phyloP scores from a whole-genome alignment of 2,888 invertebrate species.

The Latrodectus elegans region DNA sequence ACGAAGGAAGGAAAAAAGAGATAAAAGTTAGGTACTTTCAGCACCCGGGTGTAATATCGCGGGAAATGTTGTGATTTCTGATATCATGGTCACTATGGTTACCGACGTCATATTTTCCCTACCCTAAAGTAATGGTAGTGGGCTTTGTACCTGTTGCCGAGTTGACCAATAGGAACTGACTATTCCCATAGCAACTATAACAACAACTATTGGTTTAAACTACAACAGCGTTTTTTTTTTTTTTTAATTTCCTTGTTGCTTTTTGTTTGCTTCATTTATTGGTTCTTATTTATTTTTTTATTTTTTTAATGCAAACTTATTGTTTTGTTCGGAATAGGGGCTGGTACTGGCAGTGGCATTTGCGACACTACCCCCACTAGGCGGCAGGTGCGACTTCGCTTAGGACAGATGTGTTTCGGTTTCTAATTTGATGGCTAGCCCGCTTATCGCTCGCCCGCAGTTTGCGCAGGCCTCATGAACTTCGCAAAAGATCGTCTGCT shows the following conservation, averaged over 20 bases:
- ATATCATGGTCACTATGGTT: conserved; percentile 41
- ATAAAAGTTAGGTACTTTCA: conserved; percentile 28
- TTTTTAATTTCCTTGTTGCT: conserved; percentile 65
- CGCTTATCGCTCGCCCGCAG: conserved; percentile 24
- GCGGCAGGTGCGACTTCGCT: conserved; percentile 45
- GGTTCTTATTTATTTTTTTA: conserved; percentile 63
- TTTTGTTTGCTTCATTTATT: conserved; percentile 60
- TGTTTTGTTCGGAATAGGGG: conserved; percentile 62
- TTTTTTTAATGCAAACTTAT: conserved; percentile 37
- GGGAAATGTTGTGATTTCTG: conserved; percentile 63
- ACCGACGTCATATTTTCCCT: conserved; percentile 58
- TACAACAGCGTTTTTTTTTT: conserved; percentile 57
- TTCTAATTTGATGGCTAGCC: conserved; percentile 15
- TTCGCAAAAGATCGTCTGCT: conserved; percentile 36
- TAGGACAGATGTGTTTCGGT: conserved; percentile 50
- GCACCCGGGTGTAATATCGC: conserved; percentile 39
- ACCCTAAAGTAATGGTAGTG: conserved; percentile 51
- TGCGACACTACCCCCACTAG: conserved; percentile 29
- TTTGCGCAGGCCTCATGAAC: conserved; percentile 21
- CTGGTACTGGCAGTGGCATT: conserved; percentile 33
- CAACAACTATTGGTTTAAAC: conserved; percentile 58
- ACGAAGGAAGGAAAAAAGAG: neutral
- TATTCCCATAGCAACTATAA: conserved; percentile 64
- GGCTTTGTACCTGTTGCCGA: conserved; percentile 68
- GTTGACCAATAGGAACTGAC: conserved; percentile 59